Evolutionary conservation across 2,797 vertebrate species (phyloP).

Genomic region (Sebastes cheni): DNA sequence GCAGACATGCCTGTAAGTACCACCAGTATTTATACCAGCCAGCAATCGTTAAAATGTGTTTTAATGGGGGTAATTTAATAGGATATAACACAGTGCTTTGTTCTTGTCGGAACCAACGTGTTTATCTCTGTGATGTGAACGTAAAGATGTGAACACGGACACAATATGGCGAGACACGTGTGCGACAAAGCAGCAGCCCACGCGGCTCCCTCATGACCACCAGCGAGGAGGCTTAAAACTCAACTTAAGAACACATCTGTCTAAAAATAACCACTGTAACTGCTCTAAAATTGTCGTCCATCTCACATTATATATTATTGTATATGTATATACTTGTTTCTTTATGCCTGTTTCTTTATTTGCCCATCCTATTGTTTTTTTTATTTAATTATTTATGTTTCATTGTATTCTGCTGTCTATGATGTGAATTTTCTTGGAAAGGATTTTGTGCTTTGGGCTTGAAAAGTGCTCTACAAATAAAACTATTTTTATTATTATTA

Average conservation of each 20-base stretch:
- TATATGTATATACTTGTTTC: too few species aligned
- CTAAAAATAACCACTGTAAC: not conserved
- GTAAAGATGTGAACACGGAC: not conserved
- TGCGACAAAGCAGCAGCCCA: constrained; percentile 40
- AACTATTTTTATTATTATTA: too few species aligned
- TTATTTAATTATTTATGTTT: too few species aligned
- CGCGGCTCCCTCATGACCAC: not conserved
- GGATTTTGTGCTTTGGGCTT: too few species aligned
- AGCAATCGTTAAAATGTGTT: not conserved
- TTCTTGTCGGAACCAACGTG: fast-evolving
- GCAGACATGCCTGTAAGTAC: constrained; percentile 92
- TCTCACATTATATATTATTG: not conserved
- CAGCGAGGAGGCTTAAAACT: not conserved
- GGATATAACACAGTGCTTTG: fast-evolving
- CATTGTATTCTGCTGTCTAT: too few species aligned
- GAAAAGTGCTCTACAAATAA: too few species aligned
- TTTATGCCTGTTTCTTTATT: too few species aligned
- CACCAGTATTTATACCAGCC: not conserved
- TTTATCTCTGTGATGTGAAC: not conserved
- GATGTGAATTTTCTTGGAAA: too few species aligned
- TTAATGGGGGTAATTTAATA: fast-evolving
- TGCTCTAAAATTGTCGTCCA: fast-evolving
- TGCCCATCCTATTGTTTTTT: too few species aligned
- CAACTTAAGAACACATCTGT: fast-evolving
- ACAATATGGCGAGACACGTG: constrained; percentile 79